Evolutionary conservation across 2,888 invertebrate species (phyloP), one percentile per base, ranked within the genome.

Genomic region (Ashinkailepas kermadecensis): DNA sequence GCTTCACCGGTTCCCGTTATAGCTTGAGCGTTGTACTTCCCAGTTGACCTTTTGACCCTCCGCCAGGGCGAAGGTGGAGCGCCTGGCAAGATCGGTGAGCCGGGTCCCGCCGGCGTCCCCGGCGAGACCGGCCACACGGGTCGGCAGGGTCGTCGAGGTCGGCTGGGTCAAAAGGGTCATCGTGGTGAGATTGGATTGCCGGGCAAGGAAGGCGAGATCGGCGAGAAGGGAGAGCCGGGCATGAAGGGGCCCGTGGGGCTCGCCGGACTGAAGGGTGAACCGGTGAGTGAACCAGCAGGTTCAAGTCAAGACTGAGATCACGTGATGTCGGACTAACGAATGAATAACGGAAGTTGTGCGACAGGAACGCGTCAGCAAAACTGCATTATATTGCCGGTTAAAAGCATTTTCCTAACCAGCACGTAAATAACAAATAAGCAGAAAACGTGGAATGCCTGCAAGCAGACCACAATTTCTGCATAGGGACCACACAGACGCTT

Each of bases 91-190:
- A 86, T 89, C 13, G 93, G 93, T 0, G 90, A 90, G 58, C 86
- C 87, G 11, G 93, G 93, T 2, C 88, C 90, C 15, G 90, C 89
- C 84, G 85, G 85, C 21, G 81, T 81, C 65, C 83, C 85, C 83
- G 88, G 88, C 58, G 82, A 85, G 15, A 82, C 84, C n/a, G 88
- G 88, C 78, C 86, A 85, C 3, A 85, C 85, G 81, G 94, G 94
- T 9, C 88, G 90, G 0, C 92, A 92, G 86, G 94, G 94, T 0
- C 92, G 92, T 82, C 90, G 92, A 83, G 94, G 94, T 56, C 90
- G 91, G 83, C 89, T 91, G 84, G 94, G 94, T 0, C 89, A 90
- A 6, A 92, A 93, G 88, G 94, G 94, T 1, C 93, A 94, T 86
- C 91, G 92, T 80, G 94, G 94, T n/a, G 91, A 91, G 83, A 90